Evolutionary conservation across 2,797 vertebrate genomes (phyloP), one percentile per base, ranked within the genome.

Genomic region (Ibycter americanus): DNA sequence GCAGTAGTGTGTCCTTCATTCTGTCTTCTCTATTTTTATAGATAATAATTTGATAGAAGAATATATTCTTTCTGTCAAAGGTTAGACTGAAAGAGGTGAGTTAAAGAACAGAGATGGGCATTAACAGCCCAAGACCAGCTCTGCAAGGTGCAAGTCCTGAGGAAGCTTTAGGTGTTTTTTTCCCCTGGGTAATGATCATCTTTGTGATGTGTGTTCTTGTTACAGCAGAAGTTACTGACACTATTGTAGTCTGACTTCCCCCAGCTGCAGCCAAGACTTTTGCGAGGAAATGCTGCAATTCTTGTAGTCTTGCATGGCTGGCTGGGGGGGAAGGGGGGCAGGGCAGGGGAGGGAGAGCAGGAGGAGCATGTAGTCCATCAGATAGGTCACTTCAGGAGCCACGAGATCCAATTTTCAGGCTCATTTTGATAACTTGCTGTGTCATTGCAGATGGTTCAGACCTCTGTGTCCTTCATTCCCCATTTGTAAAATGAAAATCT

Each of bases 221-320:
- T 85, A 67, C 25, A 83, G 76, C 56, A 94, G 78, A 86, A 91
- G 61, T 79, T 85, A 46, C 71, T 0, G 0, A 46, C 11, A 2
- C 56, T 83, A 15, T 78, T 92, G 81, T 71, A 74, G 63, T 80
- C 72, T 78, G n/a, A 91, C 82, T 89, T 95, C 46, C 47, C 61
- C 40, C 74, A 89, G 87, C 90, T 95, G 92, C 89, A 83, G 84
- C 67, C 78, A 83, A 71, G 89, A 38, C 31, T 85, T 95, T 66
- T 59, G 55, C 22, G 26, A 85, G 84, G 71, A 93, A 96, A 77
- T 61, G 59, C 81, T 89, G 44, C 67, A 72, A 21, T 89, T 89
- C 67, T 84, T 40, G n/a, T 38, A 70, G 40, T 52, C 55, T 44
- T 67, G 9, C 25, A 31, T 1, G 1, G 23, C 36, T 89, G 85